Percentiles rank a stretch among this genome's conserved stretches.
Evolutionary conservation across 1,140 invertebrate genomes (phyloP).

Genomic region (Drosophila subpulchrella): DNA sequence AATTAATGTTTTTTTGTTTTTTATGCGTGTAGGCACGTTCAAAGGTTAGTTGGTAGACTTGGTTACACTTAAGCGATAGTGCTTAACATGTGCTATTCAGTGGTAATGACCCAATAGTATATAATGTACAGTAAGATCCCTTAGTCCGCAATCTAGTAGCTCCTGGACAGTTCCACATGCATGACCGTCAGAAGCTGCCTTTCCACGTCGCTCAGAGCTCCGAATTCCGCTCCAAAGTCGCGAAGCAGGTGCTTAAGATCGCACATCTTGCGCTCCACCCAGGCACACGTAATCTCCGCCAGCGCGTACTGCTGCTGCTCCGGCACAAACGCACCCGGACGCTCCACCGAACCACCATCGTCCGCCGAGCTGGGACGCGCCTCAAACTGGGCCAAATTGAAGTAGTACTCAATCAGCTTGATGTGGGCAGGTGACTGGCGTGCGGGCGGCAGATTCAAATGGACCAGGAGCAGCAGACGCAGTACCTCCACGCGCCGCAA

Average conservation of each 20-base stretch:
- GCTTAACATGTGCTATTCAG: constrained; percentile 18
- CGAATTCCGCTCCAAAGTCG: constrained; percentile 59
- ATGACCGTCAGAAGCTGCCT: constrained; percentile 55
- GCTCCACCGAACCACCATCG: constrained; percentile 38
- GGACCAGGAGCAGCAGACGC: constrained; percentile 68
- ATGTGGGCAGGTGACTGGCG: constrained; percentile 83
- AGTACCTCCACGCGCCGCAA: constrained; percentile 69
- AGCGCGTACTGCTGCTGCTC: constrained; percentile 66
- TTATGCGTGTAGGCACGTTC: constrained; percentile 41
- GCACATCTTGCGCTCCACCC: constrained; percentile 68
- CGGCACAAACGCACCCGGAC: constrained; percentile 65
- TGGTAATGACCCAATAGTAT: constrained; percentile 14
- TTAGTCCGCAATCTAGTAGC: constrained; percentile 47
- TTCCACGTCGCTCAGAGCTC: constrained; percentile 48
- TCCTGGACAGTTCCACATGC: constrained; percentile 47
- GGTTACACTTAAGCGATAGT: constrained; percentile 46
- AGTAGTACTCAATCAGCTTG: constrained; percentile 79
- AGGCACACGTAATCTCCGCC: constrained; percentile 68
- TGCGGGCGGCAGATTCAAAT: constrained; percentile 73
- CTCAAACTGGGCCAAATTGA: constrained; percentile 62
- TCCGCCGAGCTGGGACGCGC: constrained; percentile 10
- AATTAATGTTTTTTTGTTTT: constrained; percentile 1
- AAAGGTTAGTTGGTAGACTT: constrained; percentile 54
- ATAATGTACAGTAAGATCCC: constrained; percentile 8
- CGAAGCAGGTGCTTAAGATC: constrained; percentile 66